Percentiles rank a stretch among this genome's conserved stretches.
These are phyloP conservation scores for Brassicogethes aeneus DNA, from an alignment of 2,888 invertebrate species.

Conservation along the genomic window DNA sequence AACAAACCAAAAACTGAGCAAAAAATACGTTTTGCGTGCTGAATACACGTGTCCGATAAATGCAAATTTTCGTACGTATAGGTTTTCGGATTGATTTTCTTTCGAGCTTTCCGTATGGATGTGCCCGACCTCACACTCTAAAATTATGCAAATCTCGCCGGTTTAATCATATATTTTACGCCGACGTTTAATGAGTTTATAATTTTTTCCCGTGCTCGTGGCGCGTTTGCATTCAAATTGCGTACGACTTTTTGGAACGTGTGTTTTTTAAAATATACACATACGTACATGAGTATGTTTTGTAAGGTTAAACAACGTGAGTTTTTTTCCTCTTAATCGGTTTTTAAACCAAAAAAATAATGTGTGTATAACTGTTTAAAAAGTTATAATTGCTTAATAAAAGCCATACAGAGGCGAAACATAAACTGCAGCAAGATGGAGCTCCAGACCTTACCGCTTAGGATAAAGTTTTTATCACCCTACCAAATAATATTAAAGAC, in stretches of 20 bases:
- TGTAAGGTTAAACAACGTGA: too few species aligned
- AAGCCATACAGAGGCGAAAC: too few species aligned
- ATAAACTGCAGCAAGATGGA: too few species aligned
- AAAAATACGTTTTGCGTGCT: conserved; percentile 14
- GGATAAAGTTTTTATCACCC: too few species aligned
- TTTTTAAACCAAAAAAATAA: too few species aligned
- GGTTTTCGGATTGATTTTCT: conserved; percentile 10
- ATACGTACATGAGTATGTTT: background rate
- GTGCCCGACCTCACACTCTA: conserved; percentile 10
- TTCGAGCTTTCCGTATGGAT: conserved; percentile 14
- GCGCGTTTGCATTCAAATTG: background rate
- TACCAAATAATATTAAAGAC: too few species aligned
- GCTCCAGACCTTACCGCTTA: too few species aligned
- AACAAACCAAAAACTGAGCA: background rate
- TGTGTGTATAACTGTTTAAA: too few species aligned
- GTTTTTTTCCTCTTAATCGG: background rate
- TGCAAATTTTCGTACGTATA: conserved; percentile 15
- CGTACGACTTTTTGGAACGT: background rate
- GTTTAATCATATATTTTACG: background rate
- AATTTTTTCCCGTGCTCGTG: background rate
- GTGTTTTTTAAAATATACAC: background rate
- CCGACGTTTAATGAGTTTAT: background rate
- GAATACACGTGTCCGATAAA: conserved; percentile 14
- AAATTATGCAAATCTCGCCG: conserved; percentile 15
- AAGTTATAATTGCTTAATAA: too few species aligned